phyloP scores from a whole-genome alignment of 2,113 vertebrate species.

The Elephantulus edwardii region DNA sequence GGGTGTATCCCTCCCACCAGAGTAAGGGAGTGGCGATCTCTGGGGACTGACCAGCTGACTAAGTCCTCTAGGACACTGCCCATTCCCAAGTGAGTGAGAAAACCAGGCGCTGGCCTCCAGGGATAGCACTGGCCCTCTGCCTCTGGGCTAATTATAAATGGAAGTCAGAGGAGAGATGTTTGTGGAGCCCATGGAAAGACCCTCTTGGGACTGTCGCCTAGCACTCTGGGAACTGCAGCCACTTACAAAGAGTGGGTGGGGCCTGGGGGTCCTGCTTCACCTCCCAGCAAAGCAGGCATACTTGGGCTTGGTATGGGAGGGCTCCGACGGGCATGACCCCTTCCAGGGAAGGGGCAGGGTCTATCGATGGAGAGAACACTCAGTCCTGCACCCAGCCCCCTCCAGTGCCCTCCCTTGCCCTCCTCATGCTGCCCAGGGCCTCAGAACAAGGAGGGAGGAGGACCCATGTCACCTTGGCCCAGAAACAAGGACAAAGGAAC shows the following conservation, averaged over 20 bases:
- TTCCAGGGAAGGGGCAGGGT: background rate
- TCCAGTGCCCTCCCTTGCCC: background rate
- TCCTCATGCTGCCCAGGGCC: rapidly evolving
- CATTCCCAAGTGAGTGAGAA: background rate
- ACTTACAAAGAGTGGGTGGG: background rate
- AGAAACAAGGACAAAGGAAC: background rate
- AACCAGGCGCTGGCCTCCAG: background rate
- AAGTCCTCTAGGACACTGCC: background rate
- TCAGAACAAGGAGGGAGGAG: background rate
- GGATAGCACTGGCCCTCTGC: background rate
- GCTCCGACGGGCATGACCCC: background rate
- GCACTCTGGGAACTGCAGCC: background rate
- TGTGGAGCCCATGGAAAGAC: background rate
- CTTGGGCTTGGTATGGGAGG: background rate
- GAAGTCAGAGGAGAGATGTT: background rate
- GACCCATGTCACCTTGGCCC: background rate
- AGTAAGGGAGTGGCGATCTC: background rate
- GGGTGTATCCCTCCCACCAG: background rate
- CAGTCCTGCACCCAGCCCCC: background rate
- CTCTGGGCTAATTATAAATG: background rate
- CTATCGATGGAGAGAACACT: background rate
- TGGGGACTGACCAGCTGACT: background rate
- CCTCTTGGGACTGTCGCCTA: background rate
- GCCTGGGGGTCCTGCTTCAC: background rate
- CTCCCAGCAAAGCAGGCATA: background rate